A percentile compares a stretch with the other conserved stretches of the same genome.
These are phyloP conservation scores for Reticulitermes lucifugus DNA, from an alignment of 2,888 invertebrate genomes.

Conservation along the genomic window DNA sequence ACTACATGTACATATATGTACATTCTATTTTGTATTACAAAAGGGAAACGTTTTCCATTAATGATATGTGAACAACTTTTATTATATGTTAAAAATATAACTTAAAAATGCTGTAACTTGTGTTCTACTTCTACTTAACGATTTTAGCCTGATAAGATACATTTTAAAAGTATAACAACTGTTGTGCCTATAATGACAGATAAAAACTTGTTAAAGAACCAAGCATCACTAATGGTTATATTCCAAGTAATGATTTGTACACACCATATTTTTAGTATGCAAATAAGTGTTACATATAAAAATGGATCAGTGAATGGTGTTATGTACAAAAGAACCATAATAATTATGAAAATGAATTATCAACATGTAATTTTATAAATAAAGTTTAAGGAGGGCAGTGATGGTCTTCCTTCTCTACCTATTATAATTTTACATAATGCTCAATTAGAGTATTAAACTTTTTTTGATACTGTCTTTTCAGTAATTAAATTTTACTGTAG, in stretches of 20 bases:
- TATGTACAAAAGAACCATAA: not conserved
- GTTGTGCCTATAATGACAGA: not conserved
- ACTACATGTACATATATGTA: not conserved
- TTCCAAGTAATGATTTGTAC: not conserved
- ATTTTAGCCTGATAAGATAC: not conserved
- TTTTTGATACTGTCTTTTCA: not conserved
- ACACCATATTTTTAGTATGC: not conserved
- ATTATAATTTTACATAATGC: not conserved
- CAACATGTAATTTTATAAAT: conserved; percentile 16
- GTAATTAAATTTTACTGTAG: not conserved
- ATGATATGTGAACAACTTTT: conserved; percentile 8
- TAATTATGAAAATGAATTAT: not conserved
- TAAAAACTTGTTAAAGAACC: conserved; percentile 16
- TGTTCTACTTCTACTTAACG: not conserved
- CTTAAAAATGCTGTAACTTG: conserved; percentile 9
- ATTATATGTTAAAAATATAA: not conserved
- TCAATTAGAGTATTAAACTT: not conserved
- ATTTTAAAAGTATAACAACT: conserved; percentile 10
- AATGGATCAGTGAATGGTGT: not conserved
- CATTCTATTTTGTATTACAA: not conserved
- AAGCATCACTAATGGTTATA: not conserved
- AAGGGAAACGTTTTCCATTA: conserved; percentile 8
- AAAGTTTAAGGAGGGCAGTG: not conserved
- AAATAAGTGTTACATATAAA: not conserved
- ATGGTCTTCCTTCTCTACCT: not conserved